Base-by-base conservation (phyloP, 2,888 invertebrate species). In the Tipula helvola region DNA sequence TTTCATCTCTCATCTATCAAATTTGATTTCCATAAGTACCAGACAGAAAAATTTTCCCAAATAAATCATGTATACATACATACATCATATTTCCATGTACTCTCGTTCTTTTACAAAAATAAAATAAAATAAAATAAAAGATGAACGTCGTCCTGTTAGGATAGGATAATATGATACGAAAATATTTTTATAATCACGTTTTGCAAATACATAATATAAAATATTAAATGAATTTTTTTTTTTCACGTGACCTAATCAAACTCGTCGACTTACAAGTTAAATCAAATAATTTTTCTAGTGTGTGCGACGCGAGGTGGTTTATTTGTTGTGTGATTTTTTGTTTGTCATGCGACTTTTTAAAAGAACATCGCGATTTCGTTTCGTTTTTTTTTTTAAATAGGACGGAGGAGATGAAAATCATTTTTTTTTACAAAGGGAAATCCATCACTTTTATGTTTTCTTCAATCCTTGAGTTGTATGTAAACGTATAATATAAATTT, bases 241-340 rank as follows among this genome's bases (percentile, higher is more conserved):
- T 5, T 39, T 84, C 84, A 84, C 84, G 84, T 84, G 84, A 84
- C 84, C 84, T 84, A 84, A 84, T 84, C 84, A 84, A 36, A 84
- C 13, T 84, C 84, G 84, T 84, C 84, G 36, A 84, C 39, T 84
- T 39, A 10, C 18, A n/a, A 84, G 28, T 71, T 28, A 71, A 71
- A 71, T 71, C 28, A 71, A 10, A 28, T 71, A 28, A 71, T 71
- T 71, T 71, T 3, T 71, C 8, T 71, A 2, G 10, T 12, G 28
- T n/a, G n/a, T 10, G 71, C 8, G 71, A 10, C 71, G 71, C 8
- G n/a, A n/a, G n/a, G n/a, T n/a, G n/a, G n/a, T n/a, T n/a, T n/a
- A n/a, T n/a, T n/a, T n/a, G n/a, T n/a, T n/a, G n/a, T n/a, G n/a
- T n/a, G n/a, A n/a, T 28, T 57, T 18, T 57, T 7, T 18, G 57